phyloP scores from a whole-genome alignment of 2,888 invertebrate species.

The Acrobasis consociella region DNA sequence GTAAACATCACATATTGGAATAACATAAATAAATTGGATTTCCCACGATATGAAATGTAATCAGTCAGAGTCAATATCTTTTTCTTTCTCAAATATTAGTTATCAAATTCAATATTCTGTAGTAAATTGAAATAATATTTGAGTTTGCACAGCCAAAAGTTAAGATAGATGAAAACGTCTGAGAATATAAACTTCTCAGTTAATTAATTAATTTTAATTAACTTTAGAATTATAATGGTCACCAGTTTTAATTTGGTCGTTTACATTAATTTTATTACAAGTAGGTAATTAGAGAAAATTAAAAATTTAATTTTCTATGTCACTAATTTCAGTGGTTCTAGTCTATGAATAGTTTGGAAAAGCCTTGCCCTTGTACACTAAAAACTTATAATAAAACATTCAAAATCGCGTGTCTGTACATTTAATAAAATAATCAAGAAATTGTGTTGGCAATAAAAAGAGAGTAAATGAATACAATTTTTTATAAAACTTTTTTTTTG shows the following conservation, averaged over 20 bases:
- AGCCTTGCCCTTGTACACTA: too few species aligned
- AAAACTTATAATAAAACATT: too few species aligned
- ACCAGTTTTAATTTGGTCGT: background rate
- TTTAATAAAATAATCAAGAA: too few species aligned
- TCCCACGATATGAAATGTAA: background rate
- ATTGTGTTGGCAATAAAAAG: too few species aligned
- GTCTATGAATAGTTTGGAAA: too few species aligned
- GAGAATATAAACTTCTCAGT: background rate
- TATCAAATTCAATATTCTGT: background rate
- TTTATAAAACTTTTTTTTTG: too few species aligned
- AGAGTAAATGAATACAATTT: too few species aligned
- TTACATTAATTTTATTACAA: background rate
- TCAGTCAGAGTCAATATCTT: background rate
- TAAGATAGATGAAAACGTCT: background rate
- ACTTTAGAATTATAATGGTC: background rate
- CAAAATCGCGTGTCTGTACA: too few species aligned
- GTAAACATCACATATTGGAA: too few species aligned
- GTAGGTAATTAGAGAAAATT: background rate
- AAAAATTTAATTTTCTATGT: background rate
- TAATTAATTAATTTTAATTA: background rate
- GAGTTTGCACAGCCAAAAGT: background rate
- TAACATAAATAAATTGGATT: background rate
- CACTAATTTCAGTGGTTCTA: background rate
- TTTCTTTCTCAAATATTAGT: background rate
- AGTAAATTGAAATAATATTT: constrained; percentile 5